Conservation (phyloP, 2,797 vertebrate species). For the Nyctibius grandis region DNA sequence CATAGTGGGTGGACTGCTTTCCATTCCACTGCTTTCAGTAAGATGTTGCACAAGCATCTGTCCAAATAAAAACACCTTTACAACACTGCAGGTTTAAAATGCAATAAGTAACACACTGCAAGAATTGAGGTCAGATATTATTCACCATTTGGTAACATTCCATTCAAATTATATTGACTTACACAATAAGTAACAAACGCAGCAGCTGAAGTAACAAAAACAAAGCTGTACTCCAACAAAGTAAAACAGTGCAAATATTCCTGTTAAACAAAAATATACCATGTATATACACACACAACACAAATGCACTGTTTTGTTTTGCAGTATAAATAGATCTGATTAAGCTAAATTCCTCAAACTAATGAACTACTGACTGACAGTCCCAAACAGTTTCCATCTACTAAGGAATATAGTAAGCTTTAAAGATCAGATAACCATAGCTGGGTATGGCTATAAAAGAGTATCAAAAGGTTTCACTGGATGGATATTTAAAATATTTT, state of each 20-base stretch:
- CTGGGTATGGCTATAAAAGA: neutral
- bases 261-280: conserved; percentile 29
- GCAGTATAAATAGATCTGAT: conserved; percentile 43
- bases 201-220: conserved; percentile 27
- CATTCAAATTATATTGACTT: conserved; percentile 27
- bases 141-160: conserved; percentile 34
- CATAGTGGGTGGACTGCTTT: fast-evolving
- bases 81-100: conserved; percentile 3
- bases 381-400: neutral
- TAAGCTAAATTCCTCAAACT: neutral
- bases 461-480: neutral
- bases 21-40: conserved; percentile 3
- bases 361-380: neutral
- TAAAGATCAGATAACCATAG: neutral
- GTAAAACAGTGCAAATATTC: conserved; percentile 42
- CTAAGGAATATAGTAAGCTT: neutral
- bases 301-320: conserved; percentile 34
- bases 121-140: conserved; percentile 26
- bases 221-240: conserved; percentile 8
- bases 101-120: neutral
- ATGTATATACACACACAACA: conserved; percentile 37
- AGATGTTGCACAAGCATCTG: neutral
- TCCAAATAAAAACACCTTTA: conserved; percentile 29
- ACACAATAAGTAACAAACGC: conserved; percentile 13
- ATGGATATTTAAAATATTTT: neutral